A percentile compares a stretch with the other conserved stretches of the same genome.
Evolutionary conservation across 2,797 vertebrate species (phyloP).

Genomic region (Mastacembelus armatus): DNA sequence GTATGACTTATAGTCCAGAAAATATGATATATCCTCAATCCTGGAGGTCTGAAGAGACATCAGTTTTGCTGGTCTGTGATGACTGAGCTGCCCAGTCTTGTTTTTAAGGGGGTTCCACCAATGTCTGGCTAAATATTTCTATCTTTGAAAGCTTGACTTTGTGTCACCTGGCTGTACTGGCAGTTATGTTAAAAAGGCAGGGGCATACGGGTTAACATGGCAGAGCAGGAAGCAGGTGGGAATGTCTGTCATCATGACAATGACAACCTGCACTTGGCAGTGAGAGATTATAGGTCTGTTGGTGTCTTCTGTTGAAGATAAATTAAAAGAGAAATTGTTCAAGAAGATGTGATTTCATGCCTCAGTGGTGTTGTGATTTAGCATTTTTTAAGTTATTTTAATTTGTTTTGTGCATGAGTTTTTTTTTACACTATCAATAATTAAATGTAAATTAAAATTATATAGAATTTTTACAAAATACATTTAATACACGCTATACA

Average conservation of each 20-base stretch:
- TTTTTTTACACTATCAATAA: too few species aligned
- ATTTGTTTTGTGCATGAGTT: neutral
- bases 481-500: too few species aligned
- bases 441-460: too few species aligned
- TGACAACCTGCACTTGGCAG: neutral
- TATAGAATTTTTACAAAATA: too few species aligned
- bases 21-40: too few species aligned
- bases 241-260: constrained; percentile 5
- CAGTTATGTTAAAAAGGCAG: neutral
- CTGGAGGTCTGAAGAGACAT: too few species aligned
- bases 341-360: neutral
- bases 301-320: neutral
- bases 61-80: too few species aligned
- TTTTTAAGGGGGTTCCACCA: too few species aligned
- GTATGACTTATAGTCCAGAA: too few species aligned
- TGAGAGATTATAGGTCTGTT: constrained; percentile 17
- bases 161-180: constrained; percentile 5
- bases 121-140: too few species aligned
- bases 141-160: too few species aligned
- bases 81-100: too few species aligned
- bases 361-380: neutral
- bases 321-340: constrained; percentile 1
- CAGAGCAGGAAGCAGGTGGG: neutral
- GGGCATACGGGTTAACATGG: constrained; percentile 10
- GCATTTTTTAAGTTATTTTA: neutral